phyloP scores from a whole-genome alignment of 1,140 invertebrate genomes.

The Drosophila biarmipes region DNA sequence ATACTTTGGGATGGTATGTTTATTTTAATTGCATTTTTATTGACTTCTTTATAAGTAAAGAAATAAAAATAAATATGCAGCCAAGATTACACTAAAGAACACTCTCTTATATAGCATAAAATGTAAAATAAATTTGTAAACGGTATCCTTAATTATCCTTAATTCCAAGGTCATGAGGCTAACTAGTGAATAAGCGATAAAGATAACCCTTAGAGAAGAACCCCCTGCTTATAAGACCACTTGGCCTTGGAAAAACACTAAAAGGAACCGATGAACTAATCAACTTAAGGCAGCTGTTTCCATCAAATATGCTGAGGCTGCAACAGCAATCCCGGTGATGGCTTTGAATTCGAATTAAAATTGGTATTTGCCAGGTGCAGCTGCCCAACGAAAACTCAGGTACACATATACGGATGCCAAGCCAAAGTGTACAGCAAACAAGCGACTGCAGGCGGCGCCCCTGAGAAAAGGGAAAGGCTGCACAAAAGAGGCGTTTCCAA shows the following conservation, averaged over 20 bases:
- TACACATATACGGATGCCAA: constrained; percentile 19
- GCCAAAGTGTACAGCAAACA: constrained; percentile 33
- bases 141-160: too few relatives aligned
- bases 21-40: not conserved
- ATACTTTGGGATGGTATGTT: not conserved
- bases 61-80: too few relatives aligned
- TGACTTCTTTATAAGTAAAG: too few relatives aligned
- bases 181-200: too few relatives aligned
- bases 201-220: too few relatives aligned
- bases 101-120: too few relatives aligned
- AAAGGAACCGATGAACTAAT: constrained; percentile 19
- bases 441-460: constrained; percentile 26
- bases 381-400: constrained; percentile 27
- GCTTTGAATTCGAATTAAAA: constrained; percentile 29
- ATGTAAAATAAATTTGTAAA: too few relatives aligned
- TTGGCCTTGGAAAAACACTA: not conserved
- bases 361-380: constrained; percentile 40
- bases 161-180: too few relatives aligned
- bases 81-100: too few relatives aligned
- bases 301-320: constrained; percentile 58
- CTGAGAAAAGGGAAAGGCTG: constrained; percentile 44
- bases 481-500: constrained; percentile 44
- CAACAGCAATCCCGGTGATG: constrained; percentile 44
- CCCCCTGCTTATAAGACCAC: not conserved
- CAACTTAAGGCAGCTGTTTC: constrained; percentile 11